Percentiles rank a stretch among this genome's conserved stretches.
Conservation (phyloP, 2,797 vertebrate genomes). For the Distichodus sexfasciatus region DNA sequence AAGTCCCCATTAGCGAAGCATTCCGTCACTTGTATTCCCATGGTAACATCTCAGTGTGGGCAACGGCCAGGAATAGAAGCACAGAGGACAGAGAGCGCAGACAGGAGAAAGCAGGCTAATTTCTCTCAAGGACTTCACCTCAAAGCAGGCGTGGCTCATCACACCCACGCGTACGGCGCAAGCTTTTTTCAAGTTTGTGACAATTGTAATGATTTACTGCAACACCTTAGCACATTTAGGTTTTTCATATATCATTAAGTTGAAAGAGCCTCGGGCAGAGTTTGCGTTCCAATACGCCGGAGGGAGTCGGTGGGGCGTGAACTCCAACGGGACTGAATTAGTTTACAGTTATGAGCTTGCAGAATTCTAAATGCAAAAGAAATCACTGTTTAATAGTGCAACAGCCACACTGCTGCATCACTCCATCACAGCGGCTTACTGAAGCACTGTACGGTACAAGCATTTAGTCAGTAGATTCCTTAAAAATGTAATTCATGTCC, state of each 20-base stretch:
- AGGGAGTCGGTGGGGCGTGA: background rate
- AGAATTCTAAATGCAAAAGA: background rate
- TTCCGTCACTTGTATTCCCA: slow-evolving; percentile 29
- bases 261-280: background rate
- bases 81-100: slow-evolving; percentile 24
- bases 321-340: background rate
- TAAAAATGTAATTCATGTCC: too few species aligned
- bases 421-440: background rate
- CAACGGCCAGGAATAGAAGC: slow-evolving; percentile 29
- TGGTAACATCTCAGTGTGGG: slow-evolving; percentile 32
- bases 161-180: background rate
- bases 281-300: background rate
- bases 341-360: background rate
- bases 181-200: slow-evolving; percentile 45
- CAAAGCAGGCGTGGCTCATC: background rate
- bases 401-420: background rate
- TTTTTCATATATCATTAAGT: slow-evolving; percentile 10
- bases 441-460: too few species aligned
- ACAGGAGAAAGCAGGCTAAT: background rate
- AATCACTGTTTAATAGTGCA: background rate
- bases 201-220: slow-evolving; percentile 46
- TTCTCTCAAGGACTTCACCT: slow-evolving; percentile 30
- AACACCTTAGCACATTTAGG: slow-evolving; percentile 31
- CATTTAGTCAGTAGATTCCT: too few species aligned
- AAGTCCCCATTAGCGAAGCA: slow-evolving; percentile 28